Base-by-base conservation (phyloP, 2,888 invertebrate species). In the Macaria notata region DNA sequence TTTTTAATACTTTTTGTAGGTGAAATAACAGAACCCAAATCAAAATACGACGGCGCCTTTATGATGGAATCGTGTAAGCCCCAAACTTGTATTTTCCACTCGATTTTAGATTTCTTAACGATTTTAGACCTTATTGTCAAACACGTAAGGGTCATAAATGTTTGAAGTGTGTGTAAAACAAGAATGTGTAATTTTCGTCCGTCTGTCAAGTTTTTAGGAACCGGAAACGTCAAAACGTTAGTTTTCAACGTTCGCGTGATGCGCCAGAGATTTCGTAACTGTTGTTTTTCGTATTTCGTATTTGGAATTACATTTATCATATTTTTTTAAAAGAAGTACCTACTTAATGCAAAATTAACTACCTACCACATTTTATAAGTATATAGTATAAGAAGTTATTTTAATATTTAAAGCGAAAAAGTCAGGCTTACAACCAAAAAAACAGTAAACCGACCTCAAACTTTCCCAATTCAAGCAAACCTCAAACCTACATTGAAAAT, bases 211-310 rank as follows among this genome's bases (percentile, higher is more conserved):
- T 78, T 79, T 75, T 81, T 77, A 80, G 79, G 76, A 79, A 81
- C 80, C 84, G 84, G 85, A 85, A 84, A 84, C 68, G 82, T 84
- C 84, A 84, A 77, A 79, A 82, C 72, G 81, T 78, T 81, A 72
- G 76, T 78, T 80, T 80, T 80, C 72, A 77, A 78, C 73, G 78
- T 73, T 84, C 70, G 83, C 84, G 82, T 84, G 84, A 76, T 80
- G 75, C 71, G 65, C 60, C 56, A 47, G 70, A 71, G 68, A 64
- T 70, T 62, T 69, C 62, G 62, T 76, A 72, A 75, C 77, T 72
- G 73, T 75, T 67, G 51, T 65, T 64, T 63, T 59, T 61, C 60
- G 44, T 36, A 6, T 44, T 38, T 6, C 42, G 44, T 50, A 44
- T 50, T 19, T 7, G 36, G 31, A 30, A 31, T 63, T 65, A 62